phyloP scores from a whole-genome alignment of 2,113 vertebrate genomes.

The Donacobius atricapilla region DNA sequence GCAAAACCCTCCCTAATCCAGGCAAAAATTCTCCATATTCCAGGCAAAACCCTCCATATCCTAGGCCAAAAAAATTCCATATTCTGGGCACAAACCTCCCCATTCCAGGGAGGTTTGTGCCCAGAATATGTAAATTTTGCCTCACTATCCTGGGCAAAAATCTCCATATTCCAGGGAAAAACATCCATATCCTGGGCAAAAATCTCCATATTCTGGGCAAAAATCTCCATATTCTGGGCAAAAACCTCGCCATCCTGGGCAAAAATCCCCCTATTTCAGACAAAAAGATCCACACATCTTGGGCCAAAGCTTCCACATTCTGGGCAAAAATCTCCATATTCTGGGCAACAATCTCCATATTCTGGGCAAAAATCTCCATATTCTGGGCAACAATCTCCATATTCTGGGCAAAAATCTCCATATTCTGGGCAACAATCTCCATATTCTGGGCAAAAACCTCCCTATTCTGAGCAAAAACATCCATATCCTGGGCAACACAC shows the following conservation, averaged over 20 bases:
- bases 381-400: neutral
- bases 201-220: accelerated
- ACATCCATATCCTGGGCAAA: neutral
- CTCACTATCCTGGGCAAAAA: neutral
- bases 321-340: accelerated
- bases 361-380: neutral
- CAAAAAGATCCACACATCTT: too few species aligned
- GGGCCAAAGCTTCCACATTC: neutral
- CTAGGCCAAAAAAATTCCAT: too few species aligned
- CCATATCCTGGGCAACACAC: neutral
- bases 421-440: neutral
- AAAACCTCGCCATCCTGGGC: neutral
- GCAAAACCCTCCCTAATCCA: too few species aligned
- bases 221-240: neutral
- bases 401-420: neutral
- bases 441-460: neutral
- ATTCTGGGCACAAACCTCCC: too few species aligned
- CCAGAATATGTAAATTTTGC: too few species aligned
- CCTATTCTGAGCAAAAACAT: neutral
- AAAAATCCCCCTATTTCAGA: too few species aligned
- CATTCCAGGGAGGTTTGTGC: too few species aligned
- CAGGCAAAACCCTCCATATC: too few species aligned
- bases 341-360: accelerated
- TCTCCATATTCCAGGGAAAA: neutral
- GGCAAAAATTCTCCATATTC: too few species aligned